Evolutionary conservation across 1,140 invertebrate genomes (phyloP), one percentile per base, ranked within the genome.

Genomic region (Eumeta japonica): DNA sequence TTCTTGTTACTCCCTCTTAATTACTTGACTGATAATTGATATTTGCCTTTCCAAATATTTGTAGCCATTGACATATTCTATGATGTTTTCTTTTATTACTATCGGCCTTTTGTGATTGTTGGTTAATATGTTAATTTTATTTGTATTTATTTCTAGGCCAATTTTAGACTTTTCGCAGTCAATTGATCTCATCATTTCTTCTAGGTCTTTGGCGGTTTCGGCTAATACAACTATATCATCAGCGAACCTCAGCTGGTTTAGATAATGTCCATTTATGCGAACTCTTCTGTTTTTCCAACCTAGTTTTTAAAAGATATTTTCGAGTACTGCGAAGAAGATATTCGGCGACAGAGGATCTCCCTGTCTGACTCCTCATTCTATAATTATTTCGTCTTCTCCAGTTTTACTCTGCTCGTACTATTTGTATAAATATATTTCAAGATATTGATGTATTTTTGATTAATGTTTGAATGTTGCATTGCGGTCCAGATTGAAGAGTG

Each of bases 191-290:
- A n/a, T n/a, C n/a, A n/a, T n/a, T n/a, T n/a, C n/a, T n/a, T n/a
- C n/a, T 29, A 45, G 18, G 18, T 34, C 35, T 34, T 33, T 37
- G 5, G 19, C 16, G 4, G 34, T 33, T 45, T 49, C 35, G 10
- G 43, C 28, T 10, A 54, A 32, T 17, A 58, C 10, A 15, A 50
- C 43, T 29, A 57, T 41, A 19, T 59, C 53, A 38, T 59, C 56
- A 24, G 56, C 45, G 34, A 59, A 59, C 19, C 49, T 40, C 3
- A 59, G 43, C 36, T 57, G 41, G 17, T 24, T 52, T 12, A 57
- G 20, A 11, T 47, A 10, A 18, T 46, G 16, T 33, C 49, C 45
- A 28, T 50, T 50, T 34, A 47, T 48, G n/a, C 35, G 28, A 5
- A 56, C 17, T 30, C 48, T 44, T 9, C 35, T 35, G 10, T 47